Conservation (phyloP, 2,797 vertebrate genomes). For the Acanthopagrus latus region DNA sequence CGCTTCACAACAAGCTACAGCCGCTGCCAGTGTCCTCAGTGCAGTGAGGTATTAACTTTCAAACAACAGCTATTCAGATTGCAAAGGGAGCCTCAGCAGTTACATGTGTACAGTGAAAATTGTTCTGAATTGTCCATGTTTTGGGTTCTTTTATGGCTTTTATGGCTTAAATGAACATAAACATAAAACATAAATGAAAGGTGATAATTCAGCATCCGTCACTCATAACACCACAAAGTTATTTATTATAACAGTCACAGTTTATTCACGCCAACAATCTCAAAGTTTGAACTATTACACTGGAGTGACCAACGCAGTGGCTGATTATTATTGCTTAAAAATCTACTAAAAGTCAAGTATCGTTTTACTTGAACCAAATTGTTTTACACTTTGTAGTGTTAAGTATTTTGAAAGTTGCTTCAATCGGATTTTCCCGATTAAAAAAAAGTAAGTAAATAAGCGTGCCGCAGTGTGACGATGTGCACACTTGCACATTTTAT, state of each 20-base stretch:
- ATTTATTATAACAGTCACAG: not conserved
- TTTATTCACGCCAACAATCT: not conserved
- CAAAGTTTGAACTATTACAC: not conserved
- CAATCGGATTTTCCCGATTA: not conserved
- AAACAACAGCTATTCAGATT: not conserved
- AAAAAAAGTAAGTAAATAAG: not conserved
- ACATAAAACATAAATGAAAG: not conserved
- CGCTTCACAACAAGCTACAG: constrained; percentile 20
- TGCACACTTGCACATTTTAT: not conserved
- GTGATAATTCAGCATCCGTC: not conserved
- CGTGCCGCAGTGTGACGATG: not conserved
- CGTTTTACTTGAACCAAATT: not conserved
- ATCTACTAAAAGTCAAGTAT: not conserved
- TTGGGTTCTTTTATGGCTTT: not conserved
- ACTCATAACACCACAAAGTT: not conserved
- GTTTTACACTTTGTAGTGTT: not conserved
- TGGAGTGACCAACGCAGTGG: not conserved
- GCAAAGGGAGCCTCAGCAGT: too few relatives aligned
- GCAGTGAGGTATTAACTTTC: not conserved
- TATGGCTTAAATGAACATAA: too few relatives aligned
- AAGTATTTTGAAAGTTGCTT: not conserved
- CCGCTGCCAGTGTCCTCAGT: constrained; percentile 5
- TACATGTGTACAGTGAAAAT: not conserved
- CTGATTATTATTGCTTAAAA: not conserved
- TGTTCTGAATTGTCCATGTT: not conserved